A percentile compares a stretch with the other conserved stretches of the same genome.
phyloP scores from a whole-genome alignment of 2,888 invertebrate genomes.

The Kuschelorhynchus macadamiae region DNA sequence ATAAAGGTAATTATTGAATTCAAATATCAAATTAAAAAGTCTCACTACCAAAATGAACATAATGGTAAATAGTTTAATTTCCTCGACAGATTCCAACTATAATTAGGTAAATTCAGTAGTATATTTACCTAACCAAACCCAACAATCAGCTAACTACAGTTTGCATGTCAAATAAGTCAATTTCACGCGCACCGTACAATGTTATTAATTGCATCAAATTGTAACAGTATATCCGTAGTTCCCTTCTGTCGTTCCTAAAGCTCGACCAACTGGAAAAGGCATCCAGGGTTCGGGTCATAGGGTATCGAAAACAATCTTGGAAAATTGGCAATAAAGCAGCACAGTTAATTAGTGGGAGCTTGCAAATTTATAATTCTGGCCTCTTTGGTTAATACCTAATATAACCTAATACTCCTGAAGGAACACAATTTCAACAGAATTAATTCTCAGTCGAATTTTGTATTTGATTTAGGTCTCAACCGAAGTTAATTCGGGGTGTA shows the following conservation, averaged over 20 bases:
- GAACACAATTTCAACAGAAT: too few species aligned
- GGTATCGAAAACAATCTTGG: conserved; percentile 25
- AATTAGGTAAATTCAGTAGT: too few species aligned
- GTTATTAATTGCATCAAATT: conserved; percentile 28
- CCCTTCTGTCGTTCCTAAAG: conserved; percentile 21
- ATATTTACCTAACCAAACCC: too few species aligned
- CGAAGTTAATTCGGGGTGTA: too few species aligned
- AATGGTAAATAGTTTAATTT: too few species aligned
- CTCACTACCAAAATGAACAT: too few species aligned
- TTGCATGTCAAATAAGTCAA: conserved; percentile 13
- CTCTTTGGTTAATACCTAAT: background rate
- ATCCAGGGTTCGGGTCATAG: conserved; percentile 21
- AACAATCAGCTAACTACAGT: conserved; percentile 1
- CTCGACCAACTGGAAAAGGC: conserved; percentile 20
- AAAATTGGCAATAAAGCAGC: conserved; percentile 19
- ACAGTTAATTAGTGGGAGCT: conserved; percentile 16
- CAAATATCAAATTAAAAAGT: too few species aligned
- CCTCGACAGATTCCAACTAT: too few species aligned
- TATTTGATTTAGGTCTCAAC: too few species aligned
- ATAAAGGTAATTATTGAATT: too few species aligned
- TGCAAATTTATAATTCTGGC: conserved; percentile 11
- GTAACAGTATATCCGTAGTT: conserved; percentile 20
- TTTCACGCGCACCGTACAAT: conserved; percentile 22
- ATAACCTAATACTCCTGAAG: too few species aligned
- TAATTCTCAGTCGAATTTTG: too few species aligned